phyloP scores from a whole-genome alignment of 2,888 invertebrate species.

The Philhelius pedissequus region DNA sequence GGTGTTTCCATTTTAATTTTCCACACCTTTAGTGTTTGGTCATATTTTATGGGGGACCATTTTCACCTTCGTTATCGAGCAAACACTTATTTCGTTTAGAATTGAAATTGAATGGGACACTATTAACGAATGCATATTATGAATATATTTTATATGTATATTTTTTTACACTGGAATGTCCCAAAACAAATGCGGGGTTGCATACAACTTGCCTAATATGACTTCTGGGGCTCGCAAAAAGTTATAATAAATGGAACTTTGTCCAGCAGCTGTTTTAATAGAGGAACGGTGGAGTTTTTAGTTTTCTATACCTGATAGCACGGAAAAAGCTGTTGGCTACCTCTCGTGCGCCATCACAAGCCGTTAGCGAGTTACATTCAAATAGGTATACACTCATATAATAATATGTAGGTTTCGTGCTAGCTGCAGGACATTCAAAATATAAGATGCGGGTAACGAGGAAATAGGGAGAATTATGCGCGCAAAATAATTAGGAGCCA shows the following conservation, averaged over 20 bases:
- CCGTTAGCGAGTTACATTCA: constrained; percentile 17
- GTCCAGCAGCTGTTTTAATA: constrained; percentile 39
- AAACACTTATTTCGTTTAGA: constrained; percentile 55
- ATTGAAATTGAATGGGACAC: constrained; percentile 52
- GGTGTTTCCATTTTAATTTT: not conserved
- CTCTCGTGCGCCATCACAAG: constrained; percentile 9
- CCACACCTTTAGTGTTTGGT: not conserved
- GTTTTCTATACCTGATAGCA: constrained; percentile 46
- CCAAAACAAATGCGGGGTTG: not conserved
- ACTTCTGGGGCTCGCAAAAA: constrained; percentile 47
- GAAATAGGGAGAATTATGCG: not conserved
- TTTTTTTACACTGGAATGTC: constrained; percentile 33
- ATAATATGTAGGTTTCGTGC: not conserved
- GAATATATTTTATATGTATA: constrained; percentile 9
- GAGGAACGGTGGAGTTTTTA: constrained; percentile 2
- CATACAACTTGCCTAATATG: not conserved
- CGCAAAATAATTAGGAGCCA: constrained; percentile 58
- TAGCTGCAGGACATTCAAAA: not conserved
- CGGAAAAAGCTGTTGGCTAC: not conserved
- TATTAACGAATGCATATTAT: not conserved
- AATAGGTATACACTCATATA: too few relatives aligned
- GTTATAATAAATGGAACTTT: constrained; percentile 57
- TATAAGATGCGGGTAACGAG: not conserved
- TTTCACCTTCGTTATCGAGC: constrained; percentile 55
- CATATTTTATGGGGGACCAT: constrained; percentile 52